phyloP scores from a whole-genome alignment of 35 echinoderm and acorn worm genomes.

The Eucidaris tribuloides region DNA sequence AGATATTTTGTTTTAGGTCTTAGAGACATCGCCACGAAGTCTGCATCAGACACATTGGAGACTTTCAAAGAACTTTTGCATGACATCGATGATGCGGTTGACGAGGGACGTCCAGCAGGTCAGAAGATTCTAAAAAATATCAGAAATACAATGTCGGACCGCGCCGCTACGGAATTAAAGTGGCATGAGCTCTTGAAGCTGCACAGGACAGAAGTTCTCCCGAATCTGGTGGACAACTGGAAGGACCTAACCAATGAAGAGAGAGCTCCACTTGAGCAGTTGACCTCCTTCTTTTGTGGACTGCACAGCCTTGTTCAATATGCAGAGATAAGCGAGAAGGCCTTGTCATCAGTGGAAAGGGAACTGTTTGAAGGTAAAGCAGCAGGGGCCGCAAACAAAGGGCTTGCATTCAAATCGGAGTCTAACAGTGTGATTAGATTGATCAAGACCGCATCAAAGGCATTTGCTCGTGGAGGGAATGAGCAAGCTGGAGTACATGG shows the following conservation, averaged over 20 bases:
- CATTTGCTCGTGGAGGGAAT: constrained; percentile 22
- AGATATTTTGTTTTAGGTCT: not conserved
- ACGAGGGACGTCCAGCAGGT: not conserved
- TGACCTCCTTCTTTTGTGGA: not conserved
- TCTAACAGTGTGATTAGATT: not conserved
- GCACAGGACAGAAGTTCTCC: not conserved
- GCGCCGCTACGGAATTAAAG: not conserved
- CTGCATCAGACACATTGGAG: not conserved
- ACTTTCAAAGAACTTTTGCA: not conserved
- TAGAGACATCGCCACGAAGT: not conserved
- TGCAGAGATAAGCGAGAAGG: not conserved
- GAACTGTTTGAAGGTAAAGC: not conserved
- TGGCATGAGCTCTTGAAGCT: not conserved
- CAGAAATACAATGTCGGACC: not conserved
- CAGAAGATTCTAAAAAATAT: not conserved
- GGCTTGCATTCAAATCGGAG: not conserved
- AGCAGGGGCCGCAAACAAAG: not conserved
- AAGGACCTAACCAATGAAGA: not conserved
- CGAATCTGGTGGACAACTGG: not conserved
- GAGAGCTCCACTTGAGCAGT: not conserved
- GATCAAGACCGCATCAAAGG: constrained; percentile 8
- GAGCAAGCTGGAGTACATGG: constrained; percentile 33
- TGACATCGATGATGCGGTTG: not conserved
- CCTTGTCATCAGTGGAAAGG: not conserved
- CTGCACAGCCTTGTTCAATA: not conserved